These are phyloP conservation scores for Trilocha varians DNA, from an alignment of 2,888 invertebrate species.

Conservation along the genomic window DNA sequence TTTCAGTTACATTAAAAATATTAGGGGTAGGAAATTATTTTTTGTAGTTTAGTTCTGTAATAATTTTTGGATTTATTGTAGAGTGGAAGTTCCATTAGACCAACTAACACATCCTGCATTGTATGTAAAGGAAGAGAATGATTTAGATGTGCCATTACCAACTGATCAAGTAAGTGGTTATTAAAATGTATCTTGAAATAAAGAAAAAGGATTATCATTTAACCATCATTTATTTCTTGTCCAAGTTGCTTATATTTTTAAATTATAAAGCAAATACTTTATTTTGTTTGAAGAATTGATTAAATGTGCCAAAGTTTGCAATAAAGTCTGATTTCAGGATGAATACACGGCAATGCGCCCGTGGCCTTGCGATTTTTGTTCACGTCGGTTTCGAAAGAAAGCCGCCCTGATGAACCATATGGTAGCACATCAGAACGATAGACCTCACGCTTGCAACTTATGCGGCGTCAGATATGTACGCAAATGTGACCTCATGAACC, in stretches of 20 bases:
- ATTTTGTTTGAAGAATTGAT: too few relatives aligned
- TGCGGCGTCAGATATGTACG: conserved; percentile 87
- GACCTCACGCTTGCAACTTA: conserved; percentile 86
- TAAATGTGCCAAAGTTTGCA: too few relatives aligned
- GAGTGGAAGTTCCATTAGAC: conserved; percentile 79
- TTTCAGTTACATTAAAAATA: too few relatives aligned
- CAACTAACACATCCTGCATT: conserved; percentile 65
- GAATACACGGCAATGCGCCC: conserved; percentile 83
- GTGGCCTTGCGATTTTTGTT: conserved; percentile 90
- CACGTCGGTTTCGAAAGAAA: conserved; percentile 86
- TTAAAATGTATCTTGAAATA: neutral
- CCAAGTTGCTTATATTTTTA: too few relatives aligned
- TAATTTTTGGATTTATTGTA: conserved; percentile 29
- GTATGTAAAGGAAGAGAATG: conserved; percentile 75
- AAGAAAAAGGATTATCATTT: neutral
- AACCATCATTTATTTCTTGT: too few relatives aligned
- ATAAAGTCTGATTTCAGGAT: conserved; percentile 47
- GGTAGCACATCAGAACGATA: conserved; percentile 88
- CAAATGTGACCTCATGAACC: conserved; percentile 86
- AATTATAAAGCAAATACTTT: too few relatives aligned
- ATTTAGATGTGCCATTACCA: conserved; percentile 83
- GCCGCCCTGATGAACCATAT: conserved; percentile 89
- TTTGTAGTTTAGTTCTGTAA: too few relatives aligned
- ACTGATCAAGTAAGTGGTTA: conserved; percentile 81
- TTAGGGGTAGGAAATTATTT: too few relatives aligned